These are phyloP conservation scores for Hemitrygon akajei DNA, from an alignment of 2,797 vertebrate species.

Conservation along the genomic window DNA sequence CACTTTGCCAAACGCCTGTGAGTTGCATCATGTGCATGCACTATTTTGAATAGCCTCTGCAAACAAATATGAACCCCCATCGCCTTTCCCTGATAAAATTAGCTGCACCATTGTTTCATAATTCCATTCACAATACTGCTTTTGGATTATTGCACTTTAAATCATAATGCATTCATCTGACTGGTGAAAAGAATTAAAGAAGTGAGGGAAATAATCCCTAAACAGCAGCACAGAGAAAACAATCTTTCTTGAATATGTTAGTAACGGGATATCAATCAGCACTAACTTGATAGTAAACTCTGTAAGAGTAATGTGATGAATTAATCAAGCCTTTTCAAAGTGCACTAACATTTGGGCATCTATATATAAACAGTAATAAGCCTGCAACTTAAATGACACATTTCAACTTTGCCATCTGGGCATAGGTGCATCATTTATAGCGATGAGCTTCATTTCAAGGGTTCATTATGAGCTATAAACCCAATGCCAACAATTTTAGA, in stretches of 20 bases:
- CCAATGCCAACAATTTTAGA: no score
- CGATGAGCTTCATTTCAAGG: no score
- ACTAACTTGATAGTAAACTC: neutral
- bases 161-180: neutral
- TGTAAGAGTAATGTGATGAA: neutral
- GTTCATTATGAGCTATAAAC: no score
- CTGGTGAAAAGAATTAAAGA: neutral
- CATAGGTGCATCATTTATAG: no score
- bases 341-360: neutral
- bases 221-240: neutral
- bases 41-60: no score
- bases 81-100: no score
- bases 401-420: neutral
- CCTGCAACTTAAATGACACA: neutral
- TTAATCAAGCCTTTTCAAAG: neutral
- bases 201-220: neutral
- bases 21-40: no score
- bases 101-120: no score
- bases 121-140: no score
- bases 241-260: neutral
- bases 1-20: no score
- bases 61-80: no score
- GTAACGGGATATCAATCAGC: neutral
- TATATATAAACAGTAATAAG: neutral
- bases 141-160: neutral